Evolutionary conservation across 2,113 vertebrate genomes (phyloP).

Genomic region (Paratilapia polleni): DNA sequence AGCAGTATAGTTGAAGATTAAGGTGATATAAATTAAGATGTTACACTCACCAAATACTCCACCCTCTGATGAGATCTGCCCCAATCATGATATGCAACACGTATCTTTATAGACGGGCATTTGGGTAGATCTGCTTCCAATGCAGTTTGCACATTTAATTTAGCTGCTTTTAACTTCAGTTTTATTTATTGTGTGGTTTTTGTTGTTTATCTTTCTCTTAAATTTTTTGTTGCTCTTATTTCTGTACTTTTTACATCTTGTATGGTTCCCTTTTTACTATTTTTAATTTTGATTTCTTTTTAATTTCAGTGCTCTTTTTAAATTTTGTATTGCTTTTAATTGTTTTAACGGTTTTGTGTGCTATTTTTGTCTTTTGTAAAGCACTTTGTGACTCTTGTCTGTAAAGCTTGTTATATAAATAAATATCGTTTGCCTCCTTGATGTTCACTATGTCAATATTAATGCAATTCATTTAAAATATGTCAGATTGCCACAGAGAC

Average conservation of each 20-base stretch:
- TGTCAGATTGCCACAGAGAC: conserved; percentile 80
- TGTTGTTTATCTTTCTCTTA: too few relatives aligned
- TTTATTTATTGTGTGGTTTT: too few relatives aligned
- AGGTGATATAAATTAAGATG: neutral
- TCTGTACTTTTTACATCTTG: too few relatives aligned
- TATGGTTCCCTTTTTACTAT: too few relatives aligned
- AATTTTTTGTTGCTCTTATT: too few relatives aligned
- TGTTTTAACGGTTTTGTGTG: neutral
- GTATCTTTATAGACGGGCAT: too few relatives aligned
- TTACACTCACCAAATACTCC: neutral
- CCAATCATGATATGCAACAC: too few relatives aligned
- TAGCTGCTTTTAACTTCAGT: too few relatives aligned
- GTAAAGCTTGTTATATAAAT: neutral
- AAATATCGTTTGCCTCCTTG: neutral
- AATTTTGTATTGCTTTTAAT: neutral
- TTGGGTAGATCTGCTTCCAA: too few relatives aligned
- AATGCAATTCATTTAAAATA: neutral
- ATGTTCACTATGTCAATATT: neutral
- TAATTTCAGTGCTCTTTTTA: too few relatives aligned
- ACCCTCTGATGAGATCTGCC: neutral
- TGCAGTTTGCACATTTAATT: too few relatives aligned
- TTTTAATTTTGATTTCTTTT: too few relatives aligned
- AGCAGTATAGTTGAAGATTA: neutral
- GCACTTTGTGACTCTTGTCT: neutral
- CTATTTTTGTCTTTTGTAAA: neutral